phyloP scores from a whole-genome alignment of 2,797 vertebrate genomes.

The Ficedula albicollis region DNA sequence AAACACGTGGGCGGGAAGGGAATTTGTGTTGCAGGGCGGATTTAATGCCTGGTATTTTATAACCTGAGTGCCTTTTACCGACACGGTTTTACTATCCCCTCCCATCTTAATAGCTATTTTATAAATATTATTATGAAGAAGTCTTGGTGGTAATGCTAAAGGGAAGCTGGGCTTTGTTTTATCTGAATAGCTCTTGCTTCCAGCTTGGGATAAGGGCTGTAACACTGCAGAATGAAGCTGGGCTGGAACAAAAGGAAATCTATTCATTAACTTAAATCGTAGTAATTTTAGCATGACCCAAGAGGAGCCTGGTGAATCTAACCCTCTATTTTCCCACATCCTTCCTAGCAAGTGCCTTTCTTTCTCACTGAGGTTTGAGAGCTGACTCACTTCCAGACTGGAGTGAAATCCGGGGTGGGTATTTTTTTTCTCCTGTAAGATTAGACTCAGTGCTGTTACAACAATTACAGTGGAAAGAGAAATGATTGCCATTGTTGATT shows the following conservation, averaged over 20 bases:
- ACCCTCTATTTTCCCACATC: constrained; percentile 60
- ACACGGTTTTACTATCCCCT: constrained; percentile 31
- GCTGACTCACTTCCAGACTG: constrained; percentile 42
- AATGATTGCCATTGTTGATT: not conserved
- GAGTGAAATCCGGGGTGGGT: constrained; percentile 13
- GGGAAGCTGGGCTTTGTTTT: constrained; percentile 57
- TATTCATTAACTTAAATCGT: constrained; percentile 62
- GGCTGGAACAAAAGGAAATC: constrained; percentile 61
- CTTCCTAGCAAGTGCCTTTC: constrained; percentile 51
- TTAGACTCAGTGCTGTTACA: not conserved
- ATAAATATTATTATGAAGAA: constrained; percentile 62
- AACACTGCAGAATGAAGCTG: constrained; percentile 38
- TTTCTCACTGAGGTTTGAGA: constrained; percentile 43
- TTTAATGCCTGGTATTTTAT: constrained; percentile 39
- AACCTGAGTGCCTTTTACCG: not conserved
- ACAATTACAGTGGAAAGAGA: not conserved
- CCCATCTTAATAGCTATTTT: constrained; percentile 60
- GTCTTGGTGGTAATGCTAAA: constrained; percentile 45
- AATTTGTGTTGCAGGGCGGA: not conserved
- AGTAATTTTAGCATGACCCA: constrained; percentile 67
- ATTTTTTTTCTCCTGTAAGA: not conserved
- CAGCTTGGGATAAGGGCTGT: constrained; percentile 50
- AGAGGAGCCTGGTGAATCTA: constrained; percentile 59
- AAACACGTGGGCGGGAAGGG: not conserved
- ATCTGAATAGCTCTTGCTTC: constrained; percentile 38